Base-by-base conservation (phyloP, 2,113 vertebrate species). In the Cyrtonyx montezumae region DNA sequence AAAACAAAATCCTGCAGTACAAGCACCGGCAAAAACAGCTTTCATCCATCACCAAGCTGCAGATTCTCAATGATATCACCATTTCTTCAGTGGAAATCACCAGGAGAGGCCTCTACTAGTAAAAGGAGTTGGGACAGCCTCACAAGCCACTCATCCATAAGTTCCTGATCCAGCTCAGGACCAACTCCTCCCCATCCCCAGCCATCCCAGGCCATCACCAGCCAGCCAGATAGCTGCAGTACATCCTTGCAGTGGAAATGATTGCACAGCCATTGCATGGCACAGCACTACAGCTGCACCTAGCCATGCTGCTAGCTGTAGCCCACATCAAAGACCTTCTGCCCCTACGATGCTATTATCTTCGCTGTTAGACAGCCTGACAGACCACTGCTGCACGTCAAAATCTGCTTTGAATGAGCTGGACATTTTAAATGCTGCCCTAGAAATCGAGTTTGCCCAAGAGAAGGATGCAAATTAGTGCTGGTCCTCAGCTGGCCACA, bases 81-180 rank as follows among this genome's bases (percentile, higher is more conserved):
- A 97, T 98, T 96, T 98, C 96, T 49, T 98, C 98, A 4, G 96
- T 98, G 79, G 97, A 98, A 95, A 97, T 98, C 92, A 96, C 90
- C 90, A 97, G 96, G 91, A 88, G 96, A 78, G 94, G 59, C 49
- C 96, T 98, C 77, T 97, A 94, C 15, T 97, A 97, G 94, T 94
- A 75, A 82, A 8, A 0, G 1, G 5, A 85, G 11, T 0, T 40
- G 55, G 42, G 21, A 56, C 6, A 25, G 7, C 51, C 63, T 59
- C 1, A 0, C 32, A 62, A 30, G 67, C 21, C 25, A 4, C 40
- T 48, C 16, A 8, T 6, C 2, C 3, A 83, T 4, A 19, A 68
- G 25, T 21, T 75, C 28, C 65, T 87, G 30, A 49, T 79, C 40
- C 68, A 59, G 10, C 30, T 45, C 22, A 30, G 32, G 13, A 36